Base-by-base conservation (phyloP, 2,797 vertebrate species). In the Salmo trutta region DNA sequence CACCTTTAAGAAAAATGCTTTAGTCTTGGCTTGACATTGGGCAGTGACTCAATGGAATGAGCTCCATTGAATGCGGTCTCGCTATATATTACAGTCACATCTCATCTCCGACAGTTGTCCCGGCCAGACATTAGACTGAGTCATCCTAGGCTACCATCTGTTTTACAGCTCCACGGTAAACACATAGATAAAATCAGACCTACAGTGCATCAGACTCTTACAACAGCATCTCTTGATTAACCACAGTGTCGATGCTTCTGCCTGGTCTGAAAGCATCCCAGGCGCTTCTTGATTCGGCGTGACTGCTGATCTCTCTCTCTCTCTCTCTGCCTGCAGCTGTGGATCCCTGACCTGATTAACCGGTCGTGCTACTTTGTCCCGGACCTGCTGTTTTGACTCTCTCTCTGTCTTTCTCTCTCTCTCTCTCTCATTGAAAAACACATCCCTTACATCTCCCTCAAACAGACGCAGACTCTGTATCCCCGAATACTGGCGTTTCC, bases 371-470 rank as follows among this genome's bases (percentile, higher is more conserved):
- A 47, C 10, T 47, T 47, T 47, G 8, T 47, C 41, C 41, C 41
- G 10, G 8, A 47, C 41, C 41, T 47, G 41, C 41, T 47, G 41
- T 47, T 47, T 47, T 12, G 8, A 47, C 41, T 47, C 41, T 47
- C 41, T 41, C 8, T 41, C 41, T 8, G 7, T 41, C 36, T 41
- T 7, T 47, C 41, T 47, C 41, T 47, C 41, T 12, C 41, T 47
- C 41, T 47, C 2, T 47, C 41, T 12, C 41, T 47, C 41, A 82
- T 84, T 79, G 68, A 86, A 74, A 78, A 86, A 88, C 82, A 69
- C 54, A 27, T 59, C 75, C 74, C 62, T 76, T 83, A 77, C 69
- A 33, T 59, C 19, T 73, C 69, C 72, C 59, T 29, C 36, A 16
- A 47, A 85, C 27, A 79, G 74, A 33, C 5, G 52, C 27, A 66